phyloP scores from a whole-genome alignment of 1,140 invertebrate genomes.

The Belonocnema kinseyi region DNA sequence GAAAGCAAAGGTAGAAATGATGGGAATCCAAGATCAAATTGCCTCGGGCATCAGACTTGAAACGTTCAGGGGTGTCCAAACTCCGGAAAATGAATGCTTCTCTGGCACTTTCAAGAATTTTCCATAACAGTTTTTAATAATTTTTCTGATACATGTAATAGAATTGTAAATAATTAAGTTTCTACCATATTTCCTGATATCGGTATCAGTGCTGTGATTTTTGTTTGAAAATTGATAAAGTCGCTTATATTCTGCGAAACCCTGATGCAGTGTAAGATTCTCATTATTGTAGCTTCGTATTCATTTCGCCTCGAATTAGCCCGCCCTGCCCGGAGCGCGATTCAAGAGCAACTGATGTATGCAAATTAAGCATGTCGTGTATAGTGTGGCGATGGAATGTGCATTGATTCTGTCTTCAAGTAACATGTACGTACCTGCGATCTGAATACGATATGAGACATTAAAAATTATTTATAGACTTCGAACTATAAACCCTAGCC shows the following conservation, averaged over 20 bases:
- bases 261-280: slow-evolving; percentile 37
- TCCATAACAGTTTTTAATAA: too few relatives aligned
- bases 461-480: slow-evolving; percentile 17
- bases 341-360: slow-evolving; percentile 58
- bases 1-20: not conserved
- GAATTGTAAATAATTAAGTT: not conserved
- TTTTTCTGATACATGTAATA: too few relatives aligned
- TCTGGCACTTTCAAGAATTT: too few relatives aligned
- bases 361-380: slow-evolving; percentile 57
- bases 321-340: slow-evolving; percentile 50
- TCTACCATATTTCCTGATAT: not conserved
- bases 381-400: slow-evolving; percentile 52
- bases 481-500: not conserved
- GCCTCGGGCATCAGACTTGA: not conserved
- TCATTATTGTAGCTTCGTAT: slow-evolving; percentile 42
- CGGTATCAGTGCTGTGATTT: not conserved
- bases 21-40: not conserved
- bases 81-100: too few relatives aligned
- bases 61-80: not conserved
- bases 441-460: not conserved
- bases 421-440: not conserved
- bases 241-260: not conserved
- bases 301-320: slow-evolving; percentile 52
- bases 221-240: not conserved
- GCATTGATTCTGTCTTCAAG: slow-evolving; percentile 46